Conservation (phyloP, 2,797 vertebrate genomes). For the Acrocephalus scirpaceus region DNA sequence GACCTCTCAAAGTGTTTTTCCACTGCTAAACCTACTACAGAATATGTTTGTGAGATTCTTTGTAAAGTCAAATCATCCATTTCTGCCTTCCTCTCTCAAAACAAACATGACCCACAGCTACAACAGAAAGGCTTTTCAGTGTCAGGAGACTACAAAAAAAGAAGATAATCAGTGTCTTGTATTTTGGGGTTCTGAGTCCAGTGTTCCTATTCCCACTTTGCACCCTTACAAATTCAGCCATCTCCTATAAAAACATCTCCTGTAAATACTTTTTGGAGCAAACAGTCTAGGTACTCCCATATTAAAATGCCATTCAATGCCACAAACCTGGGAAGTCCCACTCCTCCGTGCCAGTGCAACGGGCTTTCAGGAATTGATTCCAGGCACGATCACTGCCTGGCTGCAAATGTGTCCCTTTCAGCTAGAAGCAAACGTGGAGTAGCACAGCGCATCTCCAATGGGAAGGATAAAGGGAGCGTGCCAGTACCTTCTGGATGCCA, state of each 20-base stretch:
- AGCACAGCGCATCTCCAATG: neutral
- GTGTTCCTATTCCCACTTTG: neutral
- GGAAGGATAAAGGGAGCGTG: neutral
- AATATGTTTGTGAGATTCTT: neutral
- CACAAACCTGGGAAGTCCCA: neutral
- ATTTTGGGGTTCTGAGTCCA: neutral
- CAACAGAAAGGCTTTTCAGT: neutral
- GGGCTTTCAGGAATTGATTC: neutral
- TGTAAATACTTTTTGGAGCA: neutral
- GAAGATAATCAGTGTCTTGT: neutral
- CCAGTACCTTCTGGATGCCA: constrained; percentile 92
- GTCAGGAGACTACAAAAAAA: neutral
- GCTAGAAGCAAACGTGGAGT: neutral
- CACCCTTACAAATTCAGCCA: neutral
- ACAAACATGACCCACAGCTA: neutral
- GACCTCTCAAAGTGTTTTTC: neutral
- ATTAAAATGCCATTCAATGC: neutral
- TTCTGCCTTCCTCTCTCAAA: neutral
- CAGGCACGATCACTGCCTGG: neutral
- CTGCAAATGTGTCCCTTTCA: neutral
- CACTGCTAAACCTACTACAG: neutral
- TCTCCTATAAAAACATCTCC: neutral
- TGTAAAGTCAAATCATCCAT: neutral
- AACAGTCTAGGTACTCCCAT: neutral
- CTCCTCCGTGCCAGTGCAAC: neutral